phyloP scores from a whole-genome alignment of 2,888 invertebrate species.

The Plagodis pulveraria region DNA sequence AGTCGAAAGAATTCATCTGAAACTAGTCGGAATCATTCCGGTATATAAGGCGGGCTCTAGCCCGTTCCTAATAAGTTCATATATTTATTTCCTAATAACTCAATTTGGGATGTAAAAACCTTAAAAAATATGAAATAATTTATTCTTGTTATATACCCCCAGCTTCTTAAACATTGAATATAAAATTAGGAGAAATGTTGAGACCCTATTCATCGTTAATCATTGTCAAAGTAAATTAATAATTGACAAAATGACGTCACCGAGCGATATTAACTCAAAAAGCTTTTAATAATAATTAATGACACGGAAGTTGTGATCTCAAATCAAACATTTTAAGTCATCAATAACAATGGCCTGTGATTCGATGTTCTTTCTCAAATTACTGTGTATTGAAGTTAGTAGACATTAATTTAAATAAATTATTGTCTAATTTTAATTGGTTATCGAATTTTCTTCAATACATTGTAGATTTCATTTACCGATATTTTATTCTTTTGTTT shows the following conservation, averaged over 20 bases:
- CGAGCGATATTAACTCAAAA: conserved; percentile 67
- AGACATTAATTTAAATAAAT: background rate
- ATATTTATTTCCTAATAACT: too few species aligned
- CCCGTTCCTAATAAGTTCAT: too few species aligned
- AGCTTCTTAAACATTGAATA: conserved; percentile 36
- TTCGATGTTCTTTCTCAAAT: conserved; percentile 13
- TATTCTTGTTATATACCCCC: background rate
- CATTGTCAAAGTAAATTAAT: conserved; percentile 79
- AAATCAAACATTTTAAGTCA: conserved; percentile 48
- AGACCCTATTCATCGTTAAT: conserved; percentile 64
- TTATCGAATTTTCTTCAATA: too few species aligned
- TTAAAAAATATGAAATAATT: conserved; percentile 1
- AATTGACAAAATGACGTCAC: conserved; percentile 79
- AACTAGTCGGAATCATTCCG: too few species aligned
- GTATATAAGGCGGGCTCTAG: too few species aligned
- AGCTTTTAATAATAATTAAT: conserved; percentile 79
- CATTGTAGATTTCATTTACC: too few species aligned
- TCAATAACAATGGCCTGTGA: conserved; percentile 41
- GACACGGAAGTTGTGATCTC: conserved; percentile 53
- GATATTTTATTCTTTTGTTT: too few species aligned
- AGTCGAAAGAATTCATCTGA: too few species aligned
- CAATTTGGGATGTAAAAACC: background rate
- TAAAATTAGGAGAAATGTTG: conserved; percentile 50
- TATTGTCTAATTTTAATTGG: background rate
- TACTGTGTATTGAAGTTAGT: background rate